phyloP scores from a whole-genome alignment of 2,113 vertebrate species.

The Prolemur simus region DNA sequence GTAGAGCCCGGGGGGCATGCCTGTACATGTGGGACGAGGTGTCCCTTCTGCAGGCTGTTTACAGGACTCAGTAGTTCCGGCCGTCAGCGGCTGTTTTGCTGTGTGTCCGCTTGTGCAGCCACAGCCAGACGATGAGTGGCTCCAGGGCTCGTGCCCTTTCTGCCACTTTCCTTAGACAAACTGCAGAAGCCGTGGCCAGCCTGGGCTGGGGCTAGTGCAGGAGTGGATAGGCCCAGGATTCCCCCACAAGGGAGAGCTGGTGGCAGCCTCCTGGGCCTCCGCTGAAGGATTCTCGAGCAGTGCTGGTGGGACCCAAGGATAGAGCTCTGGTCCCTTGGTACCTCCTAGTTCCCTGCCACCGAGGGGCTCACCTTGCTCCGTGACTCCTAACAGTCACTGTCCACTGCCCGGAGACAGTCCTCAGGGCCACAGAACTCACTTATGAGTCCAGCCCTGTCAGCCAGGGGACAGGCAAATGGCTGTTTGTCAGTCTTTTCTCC shows the following conservation, averaged over 20 bases:
- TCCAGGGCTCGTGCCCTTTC: not conserved
- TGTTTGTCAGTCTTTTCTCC: not conserved
- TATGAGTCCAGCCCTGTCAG: not conserved
- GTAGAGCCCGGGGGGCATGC: not conserved
- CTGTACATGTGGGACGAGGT: not conserved
- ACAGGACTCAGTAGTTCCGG: not conserved
- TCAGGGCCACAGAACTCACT: not conserved
- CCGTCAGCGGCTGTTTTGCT: conserved; percentile 54
- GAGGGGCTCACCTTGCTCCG: not conserved
- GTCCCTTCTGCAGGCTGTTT: conserved; percentile 55
- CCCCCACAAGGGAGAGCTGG: not conserved
- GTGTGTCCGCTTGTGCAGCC: not conserved
- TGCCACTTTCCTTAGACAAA: conserved; percentile 5
- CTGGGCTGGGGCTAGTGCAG: not conserved
- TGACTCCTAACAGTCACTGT: not conserved
- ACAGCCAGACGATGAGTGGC: not conserved
- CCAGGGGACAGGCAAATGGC: not conserved
- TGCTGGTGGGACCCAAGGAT: not conserved
- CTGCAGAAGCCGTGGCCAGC: not conserved
- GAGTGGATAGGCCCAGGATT: not conserved
- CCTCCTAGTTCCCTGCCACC: not conserved
- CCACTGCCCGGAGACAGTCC: not conserved
- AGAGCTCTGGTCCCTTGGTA: no score
- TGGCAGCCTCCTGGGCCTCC: not conserved
- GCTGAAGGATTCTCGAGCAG: not conserved